phyloP scores from a whole-genome alignment of 2,113 vertebrate genomes.

The Lophura nycthemera region DNA sequence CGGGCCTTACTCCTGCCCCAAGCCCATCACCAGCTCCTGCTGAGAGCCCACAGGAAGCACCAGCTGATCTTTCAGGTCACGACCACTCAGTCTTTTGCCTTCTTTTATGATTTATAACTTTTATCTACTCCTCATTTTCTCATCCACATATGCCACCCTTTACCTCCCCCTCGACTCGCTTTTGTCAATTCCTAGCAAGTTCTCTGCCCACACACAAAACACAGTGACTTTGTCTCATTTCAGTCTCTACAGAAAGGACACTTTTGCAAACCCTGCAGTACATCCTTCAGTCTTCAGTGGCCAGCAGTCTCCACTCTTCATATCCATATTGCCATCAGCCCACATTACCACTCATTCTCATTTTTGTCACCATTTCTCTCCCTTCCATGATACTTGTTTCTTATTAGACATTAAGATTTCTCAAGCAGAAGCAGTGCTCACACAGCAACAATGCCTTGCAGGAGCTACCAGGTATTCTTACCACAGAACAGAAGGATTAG shows the following conservation, averaged over 20 bases:
- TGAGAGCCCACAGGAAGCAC: not conserved
- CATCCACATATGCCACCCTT: not conserved
- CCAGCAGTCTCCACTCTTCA: not conserved
- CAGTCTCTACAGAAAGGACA: not conserved
- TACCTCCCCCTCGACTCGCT: not conserved
- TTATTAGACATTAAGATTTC: not conserved
- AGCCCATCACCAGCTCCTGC: not conserved
- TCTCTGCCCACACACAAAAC: not conserved
- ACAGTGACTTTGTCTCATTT: not conserved
- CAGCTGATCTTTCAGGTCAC: not conserved
- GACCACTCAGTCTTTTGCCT: not conserved
- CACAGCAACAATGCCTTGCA: not conserved
- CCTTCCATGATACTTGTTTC: not conserved
- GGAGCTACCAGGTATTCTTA: not conserved
- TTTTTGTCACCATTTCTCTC: not conserved
- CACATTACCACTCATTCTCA: not conserved
- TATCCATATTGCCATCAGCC: not conserved
- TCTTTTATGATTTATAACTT: not conserved
- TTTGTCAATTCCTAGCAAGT: conserved; percentile 22
- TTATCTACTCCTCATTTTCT: not conserved
- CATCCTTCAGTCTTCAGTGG: not conserved
- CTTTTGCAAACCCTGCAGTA: not conserved
- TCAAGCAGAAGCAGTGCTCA: not conserved
- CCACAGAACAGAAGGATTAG: not conserved
- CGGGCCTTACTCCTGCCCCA: not conserved